Evolutionary conservation across 1,140 invertebrate genomes (phyloP).

Genomic region (Ptiloglossa arizonensis): DNA sequence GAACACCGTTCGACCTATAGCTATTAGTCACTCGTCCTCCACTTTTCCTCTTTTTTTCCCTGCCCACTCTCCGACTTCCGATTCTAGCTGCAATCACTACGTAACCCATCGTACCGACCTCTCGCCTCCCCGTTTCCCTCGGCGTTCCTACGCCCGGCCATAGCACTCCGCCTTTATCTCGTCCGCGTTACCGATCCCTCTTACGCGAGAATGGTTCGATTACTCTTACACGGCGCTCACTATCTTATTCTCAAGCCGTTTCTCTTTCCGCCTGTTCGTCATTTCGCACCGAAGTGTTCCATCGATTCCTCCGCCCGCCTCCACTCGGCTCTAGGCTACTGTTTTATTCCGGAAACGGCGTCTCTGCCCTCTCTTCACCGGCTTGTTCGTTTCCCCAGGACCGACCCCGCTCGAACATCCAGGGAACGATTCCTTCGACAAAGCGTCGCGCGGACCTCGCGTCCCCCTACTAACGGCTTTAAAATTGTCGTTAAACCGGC

Average conservation of each 20-base stretch:
- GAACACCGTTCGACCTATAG: conserved; percentile 58
- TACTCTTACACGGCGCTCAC: conserved; percentile 68
- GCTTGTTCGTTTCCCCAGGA: conserved; percentile 3
- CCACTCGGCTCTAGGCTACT: conserved; percentile 14
- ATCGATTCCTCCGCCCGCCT: conserved; percentile 40
- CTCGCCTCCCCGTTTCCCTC: conserved; percentile 17
- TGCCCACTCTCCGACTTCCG: conserved; percentile 42
- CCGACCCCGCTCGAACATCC: neutral
- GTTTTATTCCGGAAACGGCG: conserved; percentile 20
- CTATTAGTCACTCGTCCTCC: conserved; percentile 70
- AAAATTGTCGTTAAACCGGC: conserved; percentile 8
- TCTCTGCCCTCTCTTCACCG: too few species aligned
- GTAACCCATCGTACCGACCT: conserved; percentile 47
- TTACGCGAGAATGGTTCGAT: conserved; percentile 65
- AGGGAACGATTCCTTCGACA: conserved; percentile 7
- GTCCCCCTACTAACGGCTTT: neutral
- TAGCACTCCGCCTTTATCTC: conserved; percentile 70
- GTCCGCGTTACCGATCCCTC: conserved; percentile 62
- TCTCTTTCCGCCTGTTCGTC: conserved; percentile 57
- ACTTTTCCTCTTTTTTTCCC: conserved; percentile 23
- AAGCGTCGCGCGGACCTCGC: conserved; percentile 14
- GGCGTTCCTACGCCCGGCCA: conserved; percentile 36
- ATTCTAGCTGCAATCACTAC: conserved; percentile 68
- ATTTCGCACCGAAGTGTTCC: conserved; percentile 57
- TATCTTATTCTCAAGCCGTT: conserved; percentile 68